Conservation (phyloP, 1,140 invertebrate genomes). For the Dermatophagoides farinae region DNA sequence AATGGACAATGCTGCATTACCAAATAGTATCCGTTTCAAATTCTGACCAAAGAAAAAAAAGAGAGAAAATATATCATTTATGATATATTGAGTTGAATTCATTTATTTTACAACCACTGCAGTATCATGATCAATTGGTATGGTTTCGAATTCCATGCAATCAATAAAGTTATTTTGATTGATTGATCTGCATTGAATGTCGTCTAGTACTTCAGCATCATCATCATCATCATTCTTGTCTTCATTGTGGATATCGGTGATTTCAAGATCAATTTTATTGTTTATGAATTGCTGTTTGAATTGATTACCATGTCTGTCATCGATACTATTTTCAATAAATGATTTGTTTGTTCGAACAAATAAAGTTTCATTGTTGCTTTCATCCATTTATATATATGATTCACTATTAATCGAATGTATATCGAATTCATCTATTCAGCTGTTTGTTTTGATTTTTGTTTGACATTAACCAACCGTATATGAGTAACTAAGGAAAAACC, state of each 20-base stretch:
- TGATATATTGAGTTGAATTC: background rate
- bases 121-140: background rate
- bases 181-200: background rate
- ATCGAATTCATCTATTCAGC: background rate
- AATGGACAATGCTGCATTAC: background rate
- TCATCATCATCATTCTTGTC: no score
- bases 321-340: no score
- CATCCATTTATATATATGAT: background rate
- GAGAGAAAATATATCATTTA: background rate
- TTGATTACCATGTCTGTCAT: no score
- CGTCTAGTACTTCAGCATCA: background rate
- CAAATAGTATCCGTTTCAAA: conserved; percentile 2
- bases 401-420: background rate
- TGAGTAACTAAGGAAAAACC: background rate
- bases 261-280: background rate
- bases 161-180: background rate
- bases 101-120: background rate
- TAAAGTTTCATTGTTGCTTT: background rate
- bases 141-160: background rate
- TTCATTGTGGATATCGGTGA: no score
- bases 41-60: background rate
- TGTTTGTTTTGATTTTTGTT: background rate
- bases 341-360: no score
- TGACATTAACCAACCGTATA: no score
- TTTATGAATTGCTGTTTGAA: no score